phyloP scores from a whole-genome alignment of 2,888 invertebrate species.

The Seira ritae region DNA sequence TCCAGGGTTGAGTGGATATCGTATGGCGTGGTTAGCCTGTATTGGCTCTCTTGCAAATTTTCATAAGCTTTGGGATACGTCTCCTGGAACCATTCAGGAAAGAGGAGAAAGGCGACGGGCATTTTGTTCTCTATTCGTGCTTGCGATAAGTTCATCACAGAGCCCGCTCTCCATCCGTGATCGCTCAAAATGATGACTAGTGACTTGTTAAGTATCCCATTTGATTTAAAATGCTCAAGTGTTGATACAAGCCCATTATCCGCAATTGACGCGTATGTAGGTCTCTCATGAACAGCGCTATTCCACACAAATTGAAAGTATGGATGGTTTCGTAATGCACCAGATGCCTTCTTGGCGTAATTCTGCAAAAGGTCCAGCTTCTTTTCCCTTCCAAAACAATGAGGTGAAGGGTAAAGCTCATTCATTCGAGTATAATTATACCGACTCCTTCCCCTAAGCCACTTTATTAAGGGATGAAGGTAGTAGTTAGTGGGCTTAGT shows the following conservation, averaged over 20 bases:
- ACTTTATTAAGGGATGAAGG: constrained; percentile 74
- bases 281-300: constrained; percentile 16
- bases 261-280: constrained; percentile 62
- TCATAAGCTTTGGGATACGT: constrained; percentile 36
- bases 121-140: constrained; percentile 73
- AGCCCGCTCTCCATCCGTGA: constrained; percentile 76
- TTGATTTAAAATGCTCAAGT: constrained; percentile 73
- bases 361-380: constrained; percentile 27
- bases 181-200: constrained; percentile 75
- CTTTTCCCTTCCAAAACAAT: constrained; percentile 36
- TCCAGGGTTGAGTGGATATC: constrained; percentile 52
- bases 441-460: constrained; percentile 11
- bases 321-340: constrained; percentile 29
- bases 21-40: constrained; percentile 48
- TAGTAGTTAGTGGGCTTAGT: constrained; percentile 76
- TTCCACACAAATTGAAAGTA: constrained; percentile 47
- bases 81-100: constrained; percentile 37
- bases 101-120: constrained; percentile 46
- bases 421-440: too few species aligned
- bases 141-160: constrained; percentile 75
- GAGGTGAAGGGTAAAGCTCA: too few species aligned
- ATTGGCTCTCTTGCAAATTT: constrained; percentile 48
- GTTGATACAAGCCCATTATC: constrained; percentile 75
- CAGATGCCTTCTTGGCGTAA: constrained; percentile 30
- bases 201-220: constrained; percentile 72